Evolutionary conservation across 2,888 invertebrate genomes (phyloP).

Genomic region (Trachelus stipa): DNA sequence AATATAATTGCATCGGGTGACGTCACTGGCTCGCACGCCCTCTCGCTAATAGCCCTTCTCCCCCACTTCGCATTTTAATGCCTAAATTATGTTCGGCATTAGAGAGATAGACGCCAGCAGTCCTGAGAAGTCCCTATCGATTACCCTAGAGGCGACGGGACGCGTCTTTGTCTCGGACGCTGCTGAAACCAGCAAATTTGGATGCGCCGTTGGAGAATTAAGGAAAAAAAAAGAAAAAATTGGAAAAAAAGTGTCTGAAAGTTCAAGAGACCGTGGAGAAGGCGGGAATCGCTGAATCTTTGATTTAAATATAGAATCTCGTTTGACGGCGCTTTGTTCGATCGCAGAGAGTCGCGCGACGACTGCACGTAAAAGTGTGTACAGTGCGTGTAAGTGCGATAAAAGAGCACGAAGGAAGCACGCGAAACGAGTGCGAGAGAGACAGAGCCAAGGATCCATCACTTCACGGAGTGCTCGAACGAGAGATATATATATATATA

Average conservation of each 20-base stretch:
- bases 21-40: constrained; percentile 58
- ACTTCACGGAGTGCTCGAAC: background rate
- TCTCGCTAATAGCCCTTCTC: constrained; percentile 57
- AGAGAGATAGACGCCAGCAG: constrained; percentile 53
- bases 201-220: background rate
- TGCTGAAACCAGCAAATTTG: background rate
- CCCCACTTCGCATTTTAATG: constrained; percentile 63
- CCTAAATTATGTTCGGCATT: constrained; percentile 63
- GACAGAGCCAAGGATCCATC: background rate
- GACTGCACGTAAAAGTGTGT: background rate
- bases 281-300: constrained; percentile 32
- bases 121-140: constrained; percentile 7
- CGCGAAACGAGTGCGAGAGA: background rate
- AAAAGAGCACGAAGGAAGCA: background rate
- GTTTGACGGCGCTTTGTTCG: constrained; percentile 51
- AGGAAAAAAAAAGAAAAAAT: background rate
- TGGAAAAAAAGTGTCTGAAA: background rate
- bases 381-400: background rate
- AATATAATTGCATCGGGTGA: constrained; percentile 66
- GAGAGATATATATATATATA: background rate
- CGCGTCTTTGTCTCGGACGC: background rate
- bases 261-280: background rate
- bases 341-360: constrained; percentile 26
- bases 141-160: background rate
- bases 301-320: constrained; percentile 52